These are phyloP conservation scores for Myotis daubentonii DNA, from an alignment of 2,797 vertebrate species.

Conservation along the genomic window DNA sequence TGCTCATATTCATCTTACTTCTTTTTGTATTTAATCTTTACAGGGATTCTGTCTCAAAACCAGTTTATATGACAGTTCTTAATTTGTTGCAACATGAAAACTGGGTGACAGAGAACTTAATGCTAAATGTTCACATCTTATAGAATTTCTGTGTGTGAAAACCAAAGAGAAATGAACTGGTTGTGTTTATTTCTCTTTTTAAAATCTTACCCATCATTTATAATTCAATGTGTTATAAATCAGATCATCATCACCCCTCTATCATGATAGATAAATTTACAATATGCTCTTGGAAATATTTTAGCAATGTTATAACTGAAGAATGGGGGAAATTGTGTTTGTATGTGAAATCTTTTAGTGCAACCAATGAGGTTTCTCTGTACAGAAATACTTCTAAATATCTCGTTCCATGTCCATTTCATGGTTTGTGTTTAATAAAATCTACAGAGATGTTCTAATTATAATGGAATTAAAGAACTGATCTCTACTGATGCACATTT, in stretches of 20 bases:
- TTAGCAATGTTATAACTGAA: not conserved
- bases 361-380: not conserved
- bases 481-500: slow-evolving; percentile 23
- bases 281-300: not conserved
- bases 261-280: not conserved
- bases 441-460: slow-evolving; percentile 50
- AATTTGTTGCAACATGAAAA: not conserved
- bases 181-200: not conserved
- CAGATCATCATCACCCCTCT: not conserved
- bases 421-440: slow-evolving; percentile 55
- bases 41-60: slow-evolving; percentile 3
- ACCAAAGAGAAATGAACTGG: not conserved
- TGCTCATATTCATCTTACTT: not conserved
- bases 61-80: not conserved
- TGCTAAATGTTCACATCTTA: not conserved
- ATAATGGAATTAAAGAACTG: slow-evolving; percentile 52
- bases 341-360: not conserved
- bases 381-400: slow-evolving; percentile 40
- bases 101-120: not conserved
- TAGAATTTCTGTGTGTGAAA: not conserved
- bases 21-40: not conserved
- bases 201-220: too few relatives aligned
- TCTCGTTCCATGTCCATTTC: not conserved
- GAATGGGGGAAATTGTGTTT: not conserved
- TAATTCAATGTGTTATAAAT: not conserved